Conservation (phyloP, 92 coral and sea anemone genomes). For the Umimayanthus chanpuru region DNA sequence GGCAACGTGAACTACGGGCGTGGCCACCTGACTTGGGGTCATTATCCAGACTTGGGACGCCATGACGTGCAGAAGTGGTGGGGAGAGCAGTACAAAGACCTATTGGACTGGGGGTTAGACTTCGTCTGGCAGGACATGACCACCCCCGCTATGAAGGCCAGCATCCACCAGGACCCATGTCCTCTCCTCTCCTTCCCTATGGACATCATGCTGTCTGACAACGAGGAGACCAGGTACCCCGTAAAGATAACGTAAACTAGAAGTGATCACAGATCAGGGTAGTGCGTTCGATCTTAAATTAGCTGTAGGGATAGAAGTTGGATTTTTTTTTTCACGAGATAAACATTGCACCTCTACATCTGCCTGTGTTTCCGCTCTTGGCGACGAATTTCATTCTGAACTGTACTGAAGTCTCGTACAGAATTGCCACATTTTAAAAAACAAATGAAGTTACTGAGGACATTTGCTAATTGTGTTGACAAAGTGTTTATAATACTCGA, state of each 20-base stretch:
- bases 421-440: too few species aligned
- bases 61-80: constrained; percentile 79
- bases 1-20: constrained; percentile 88
- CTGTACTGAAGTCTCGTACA: too few species aligned
- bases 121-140: constrained; percentile 90
- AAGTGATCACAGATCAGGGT: too few species aligned
- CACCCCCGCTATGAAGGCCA: constrained; percentile 85
- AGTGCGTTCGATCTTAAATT: too few species aligned
- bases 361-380: too few species aligned
- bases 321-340: too few species aligned
- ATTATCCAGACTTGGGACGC: constrained; percentile 78
- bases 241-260: background rate
- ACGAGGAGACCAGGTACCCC: constrained; percentile 65
- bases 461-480: too few species aligned
- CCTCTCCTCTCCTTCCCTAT: constrained; percentile 74
- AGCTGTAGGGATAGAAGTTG: too few species aligned
- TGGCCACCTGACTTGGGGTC: constrained; percentile 81
- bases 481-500: too few species aligned
- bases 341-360: too few species aligned
- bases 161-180: constrained; percentile 73
- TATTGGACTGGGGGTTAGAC: constrained; percentile 80
- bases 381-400: too few species aligned
- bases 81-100: constrained; percentile 82
- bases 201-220: constrained; percentile 75
- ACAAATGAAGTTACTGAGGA: too few species aligned